phyloP scores from a whole-genome alignment of 1,140 invertebrate species.

The Achatina immaculata region DNA sequence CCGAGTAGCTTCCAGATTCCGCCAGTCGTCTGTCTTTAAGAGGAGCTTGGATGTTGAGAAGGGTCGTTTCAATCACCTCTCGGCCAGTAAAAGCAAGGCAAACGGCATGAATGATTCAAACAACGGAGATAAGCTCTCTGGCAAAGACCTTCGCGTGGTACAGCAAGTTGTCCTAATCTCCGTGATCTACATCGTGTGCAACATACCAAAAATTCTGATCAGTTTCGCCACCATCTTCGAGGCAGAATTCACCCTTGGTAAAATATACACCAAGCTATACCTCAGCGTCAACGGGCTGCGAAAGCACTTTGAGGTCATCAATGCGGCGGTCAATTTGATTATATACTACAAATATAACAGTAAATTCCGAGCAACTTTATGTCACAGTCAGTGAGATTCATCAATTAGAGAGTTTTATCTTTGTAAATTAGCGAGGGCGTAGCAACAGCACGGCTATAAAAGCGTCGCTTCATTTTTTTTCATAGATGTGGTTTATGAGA shows the following conservation, averaged over 20 bases:
- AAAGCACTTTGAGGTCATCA: neutral
- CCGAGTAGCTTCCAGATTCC: neutral
- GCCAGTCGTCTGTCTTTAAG: neutral
- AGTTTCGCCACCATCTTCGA: neutral
- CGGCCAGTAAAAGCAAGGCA: neutral
- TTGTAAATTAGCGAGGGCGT: too few species aligned
- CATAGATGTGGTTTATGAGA: too few species aligned
- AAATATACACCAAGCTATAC: neutral
- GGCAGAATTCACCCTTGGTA: neutral
- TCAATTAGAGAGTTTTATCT: too few species aligned
- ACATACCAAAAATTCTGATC: neutral
- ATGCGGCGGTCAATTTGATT: neutral
- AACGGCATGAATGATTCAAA: too few species aligned
- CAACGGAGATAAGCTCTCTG: too few species aligned
- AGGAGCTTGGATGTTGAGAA: neutral
- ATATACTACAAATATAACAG: constrained; percentile 24
- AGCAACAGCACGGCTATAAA: too few species aligned
- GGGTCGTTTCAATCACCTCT: neutral
- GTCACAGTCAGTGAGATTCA: too few species aligned
- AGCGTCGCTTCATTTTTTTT: too few species aligned
- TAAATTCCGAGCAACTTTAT: neutral
- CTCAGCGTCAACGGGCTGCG: neutral
- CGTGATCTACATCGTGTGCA: constrained; percentile 7
- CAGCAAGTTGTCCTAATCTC: neutral
- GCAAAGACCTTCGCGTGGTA: neutral